Percentiles rank a stretch among this genome's conserved stretches.
Conservation (phyloP, 2,888 invertebrate species). For the Fragum fragum region DNA sequence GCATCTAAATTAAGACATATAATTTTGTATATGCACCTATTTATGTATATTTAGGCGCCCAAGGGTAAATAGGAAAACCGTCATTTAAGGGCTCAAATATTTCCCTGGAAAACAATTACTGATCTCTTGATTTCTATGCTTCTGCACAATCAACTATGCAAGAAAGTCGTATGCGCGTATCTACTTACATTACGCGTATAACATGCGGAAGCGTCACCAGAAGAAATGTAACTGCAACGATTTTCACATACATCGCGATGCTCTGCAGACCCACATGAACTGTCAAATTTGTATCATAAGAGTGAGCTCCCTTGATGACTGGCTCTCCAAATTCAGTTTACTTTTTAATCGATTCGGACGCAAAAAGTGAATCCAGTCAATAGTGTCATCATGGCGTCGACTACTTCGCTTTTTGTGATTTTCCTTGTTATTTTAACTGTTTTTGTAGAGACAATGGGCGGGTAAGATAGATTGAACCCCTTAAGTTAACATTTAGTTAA, state of each 20-base stretch:
- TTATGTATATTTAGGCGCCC: too few relatives aligned
- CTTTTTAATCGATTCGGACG: background rate
- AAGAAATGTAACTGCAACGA: conserved; percentile 13
- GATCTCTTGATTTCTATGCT: too few relatives aligned
- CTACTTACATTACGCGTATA: conserved; percentile 11
- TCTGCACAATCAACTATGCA: too few relatives aligned
- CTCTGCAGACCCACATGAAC: too few relatives aligned
- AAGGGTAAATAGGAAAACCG: too few relatives aligned
- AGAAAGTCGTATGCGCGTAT: too few relatives aligned
- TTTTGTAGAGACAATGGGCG: conserved; percentile 56
- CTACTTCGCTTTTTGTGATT: conserved; percentile 38
- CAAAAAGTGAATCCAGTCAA: conserved; percentile 19
- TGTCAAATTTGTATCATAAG: background rate
- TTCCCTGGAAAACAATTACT: too few relatives aligned
- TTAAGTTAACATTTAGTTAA: background rate
- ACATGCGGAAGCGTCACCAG: conserved; percentile 14
- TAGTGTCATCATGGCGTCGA: conserved; percentile 63
- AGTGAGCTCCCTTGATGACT: conserved; percentile 10
- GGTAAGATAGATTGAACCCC: conserved; percentile 33
- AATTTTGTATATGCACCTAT: too few relatives aligned
- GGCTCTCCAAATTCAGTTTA: background rate
- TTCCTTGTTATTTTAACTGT: conserved; percentile 51
- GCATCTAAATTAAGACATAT: too few relatives aligned
- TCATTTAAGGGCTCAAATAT: too few relatives aligned
- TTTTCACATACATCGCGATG: conserved; percentile 10